These are phyloP conservation scores for Formicarius rufipectus DNA, from an alignment of 2,113 vertebrate genomes.

Conservation along the genomic window DNA sequence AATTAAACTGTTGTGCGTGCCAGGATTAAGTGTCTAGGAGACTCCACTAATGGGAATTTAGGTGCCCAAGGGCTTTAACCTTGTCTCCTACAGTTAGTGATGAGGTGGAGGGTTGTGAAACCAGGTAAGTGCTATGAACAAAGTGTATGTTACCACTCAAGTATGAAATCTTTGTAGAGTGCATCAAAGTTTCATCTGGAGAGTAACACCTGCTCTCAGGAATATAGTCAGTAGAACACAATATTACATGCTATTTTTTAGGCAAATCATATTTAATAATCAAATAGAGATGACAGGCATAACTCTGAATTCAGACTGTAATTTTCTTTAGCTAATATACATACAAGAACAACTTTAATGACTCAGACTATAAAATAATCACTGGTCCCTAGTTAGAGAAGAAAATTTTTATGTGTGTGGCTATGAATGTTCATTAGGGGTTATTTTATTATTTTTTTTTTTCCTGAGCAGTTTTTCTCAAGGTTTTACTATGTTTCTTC, in stretches of 20 bases:
- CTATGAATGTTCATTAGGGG: background rate
- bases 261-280: background rate
- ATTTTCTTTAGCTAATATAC: background rate
- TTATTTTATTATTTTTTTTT: background rate
- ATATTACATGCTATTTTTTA: background rate
- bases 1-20: background rate
- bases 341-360: background rate
- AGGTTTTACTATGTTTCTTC: background rate
- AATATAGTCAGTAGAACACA: background rate
- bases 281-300: background rate
- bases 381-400: background rate
- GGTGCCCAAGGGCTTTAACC: background rate
- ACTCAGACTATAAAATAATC: background rate
- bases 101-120: background rate
- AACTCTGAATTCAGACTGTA: background rate
- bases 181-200: background rate
- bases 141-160: background rate
- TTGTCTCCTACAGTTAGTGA: background rate
- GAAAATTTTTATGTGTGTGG: background rate
- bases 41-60: background rate
- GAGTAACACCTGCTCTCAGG: background rate
- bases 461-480: background rate
- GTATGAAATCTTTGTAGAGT: background rate
- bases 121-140: background rate
- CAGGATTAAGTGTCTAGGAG: background rate